Percentiles rank a stretch among this genome's conserved stretches.
Evolutionary conservation across 2,797 vertebrate species (phyloP).

Genomic region (Acipenser ruthenus): DNA sequence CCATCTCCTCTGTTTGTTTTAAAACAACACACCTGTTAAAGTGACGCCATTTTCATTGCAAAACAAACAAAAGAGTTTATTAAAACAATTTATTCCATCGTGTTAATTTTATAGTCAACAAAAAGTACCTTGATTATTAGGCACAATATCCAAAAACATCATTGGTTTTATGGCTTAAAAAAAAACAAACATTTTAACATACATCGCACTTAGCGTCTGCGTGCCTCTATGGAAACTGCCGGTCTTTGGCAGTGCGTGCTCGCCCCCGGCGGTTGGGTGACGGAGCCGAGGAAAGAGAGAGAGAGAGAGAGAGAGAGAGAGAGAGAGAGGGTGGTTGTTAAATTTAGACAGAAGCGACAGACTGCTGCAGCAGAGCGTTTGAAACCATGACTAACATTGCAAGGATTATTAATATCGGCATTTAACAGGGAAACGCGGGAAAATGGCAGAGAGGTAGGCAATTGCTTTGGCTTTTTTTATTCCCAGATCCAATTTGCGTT

Average conservation of each 20-base stretch:
- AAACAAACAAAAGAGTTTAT: too few species aligned
- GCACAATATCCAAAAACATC: too few species aligned
- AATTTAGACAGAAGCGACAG: conserved; percentile 34
- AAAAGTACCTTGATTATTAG: too few species aligned
- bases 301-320: conserved; percentile 29
- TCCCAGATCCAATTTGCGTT: not conserved
- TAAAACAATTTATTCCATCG: too few species aligned
- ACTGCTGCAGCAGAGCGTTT: conserved; percentile 47
- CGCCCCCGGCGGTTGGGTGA: conserved; percentile 26
- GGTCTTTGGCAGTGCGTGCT: not conserved
- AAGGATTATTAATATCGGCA: conserved; percentile 42
- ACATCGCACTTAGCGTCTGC: not conserved
- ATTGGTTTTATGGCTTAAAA: too few species aligned
- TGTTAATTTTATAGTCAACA: too few species aligned
- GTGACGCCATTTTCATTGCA: too few species aligned
- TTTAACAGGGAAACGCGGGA: conserved; percentile 38
- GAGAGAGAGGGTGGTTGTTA: conserved; percentile 31
- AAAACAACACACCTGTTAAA: too few species aligned
- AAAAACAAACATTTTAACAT: too few species aligned
- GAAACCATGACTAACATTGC: conserved; percentile 50
- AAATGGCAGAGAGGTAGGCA: conserved; percentile 62
- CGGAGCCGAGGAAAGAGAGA: conserved; percentile 38
- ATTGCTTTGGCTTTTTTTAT: not conserved
- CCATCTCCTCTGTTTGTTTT: too few species aligned
- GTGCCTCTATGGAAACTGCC: not conserved